Evolutionary conservation across 2,888 invertebrate genomes (phyloP), one percentile per base, ranked within the genome.

Genomic region (Megaustenia siamemsis): DNA sequence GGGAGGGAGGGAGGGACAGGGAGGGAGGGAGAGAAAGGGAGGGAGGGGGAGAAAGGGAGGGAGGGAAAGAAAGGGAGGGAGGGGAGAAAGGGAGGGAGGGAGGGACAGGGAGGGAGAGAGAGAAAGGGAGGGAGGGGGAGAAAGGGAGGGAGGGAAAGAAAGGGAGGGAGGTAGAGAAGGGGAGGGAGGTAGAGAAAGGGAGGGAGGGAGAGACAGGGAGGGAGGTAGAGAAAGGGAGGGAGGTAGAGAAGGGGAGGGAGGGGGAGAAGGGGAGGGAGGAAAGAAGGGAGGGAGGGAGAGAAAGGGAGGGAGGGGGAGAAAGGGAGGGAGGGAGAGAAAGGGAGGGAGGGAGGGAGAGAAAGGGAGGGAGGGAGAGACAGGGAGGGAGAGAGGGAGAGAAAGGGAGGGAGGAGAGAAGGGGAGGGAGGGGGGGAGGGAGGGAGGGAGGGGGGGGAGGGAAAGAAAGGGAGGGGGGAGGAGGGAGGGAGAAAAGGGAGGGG

Each of bases 401-500:
- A 18, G 53, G 21, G 8, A 12, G 49, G 10, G 49, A 5, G 10
- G 5, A 10, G 15, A 15, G 24, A n/a, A 18, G 60, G n/a, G 5
- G 15, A 15, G n/a, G 18, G 60, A 43, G 75, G 24, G 5, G 35
- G 28, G 15, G 38, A 12, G 28, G 40, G 35, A 32, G 12, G 60
- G n/a, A 21, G n/a, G n/a, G 32, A 32, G 35, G 35, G 15, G 35
- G 10, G 21, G 21, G 38, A 32, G 5, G 10, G 60, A 49, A 28
- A 10, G 49, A 10, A 49, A 56, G n/a, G 56, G n/a, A 56, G 69
- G 32, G 32, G 69, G 32, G 32, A 32, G 32, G 32, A 32, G 32
- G 32, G 69, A 69, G 32, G 69, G 32, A 69, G 69, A 69, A 69
- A 32, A 69, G 32, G 69, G 32, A 69, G 69, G 32, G 32, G 75